phyloP scores from a whole-genome alignment of 2,888 invertebrate species.

The Drosophila planitibia region DNA sequence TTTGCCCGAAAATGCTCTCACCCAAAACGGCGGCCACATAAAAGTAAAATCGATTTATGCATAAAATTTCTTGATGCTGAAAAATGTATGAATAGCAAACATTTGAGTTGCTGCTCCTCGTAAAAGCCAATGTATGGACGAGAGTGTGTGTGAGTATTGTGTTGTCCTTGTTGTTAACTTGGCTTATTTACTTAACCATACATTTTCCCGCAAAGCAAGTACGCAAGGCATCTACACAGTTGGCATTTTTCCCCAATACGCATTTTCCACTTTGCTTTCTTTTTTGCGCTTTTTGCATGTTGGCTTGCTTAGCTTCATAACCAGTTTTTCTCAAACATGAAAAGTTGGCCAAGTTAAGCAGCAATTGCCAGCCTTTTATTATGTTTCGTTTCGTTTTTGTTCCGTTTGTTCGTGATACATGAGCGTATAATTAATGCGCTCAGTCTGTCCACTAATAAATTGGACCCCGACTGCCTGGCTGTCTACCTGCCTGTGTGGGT shows the following conservation, averaged over 20 bases:
- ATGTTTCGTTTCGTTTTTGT: slow-evolving; percentile 38
- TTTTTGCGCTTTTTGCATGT: slow-evolving; percentile 27
- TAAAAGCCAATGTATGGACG: slow-evolving; percentile 1
- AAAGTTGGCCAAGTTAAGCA: slow-evolving; percentile 79
- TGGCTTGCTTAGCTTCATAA: slow-evolving; percentile 75
- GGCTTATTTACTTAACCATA: slow-evolving; percentile 59
- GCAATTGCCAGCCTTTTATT: slow-evolving; percentile 57
- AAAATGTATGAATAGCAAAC: slow-evolving; percentile 74
- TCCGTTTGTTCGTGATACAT: slow-evolving; percentile 34
- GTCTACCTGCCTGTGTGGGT: slow-evolving; percentile 11
- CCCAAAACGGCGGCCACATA: slow-evolving; percentile 42
- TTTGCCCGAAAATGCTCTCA: slow-evolving; percentile 19
- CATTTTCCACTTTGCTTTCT: slow-evolving; percentile 1
- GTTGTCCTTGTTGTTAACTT: slow-evolving; percentile 41
- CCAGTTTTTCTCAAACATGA: slow-evolving; percentile 75
- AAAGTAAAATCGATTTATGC: slow-evolving; percentile 77
- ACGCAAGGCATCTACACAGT: slow-evolving; percentile 25
- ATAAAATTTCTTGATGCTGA: slow-evolving; percentile 64
- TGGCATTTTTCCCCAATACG: neutral
- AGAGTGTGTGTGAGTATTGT: slow-evolving; percentile 4
- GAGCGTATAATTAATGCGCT: slow-evolving; percentile 71
- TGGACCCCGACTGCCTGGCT: slow-evolving; percentile 28
- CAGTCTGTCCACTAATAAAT: slow-evolving; percentile 67
- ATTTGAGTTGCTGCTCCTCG: slow-evolving; percentile 48
- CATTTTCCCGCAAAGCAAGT: slow-evolving; percentile 33